phyloP scores from a whole-genome alignment of 2,797 vertebrate species.

The Nyctibius grandis region DNA sequence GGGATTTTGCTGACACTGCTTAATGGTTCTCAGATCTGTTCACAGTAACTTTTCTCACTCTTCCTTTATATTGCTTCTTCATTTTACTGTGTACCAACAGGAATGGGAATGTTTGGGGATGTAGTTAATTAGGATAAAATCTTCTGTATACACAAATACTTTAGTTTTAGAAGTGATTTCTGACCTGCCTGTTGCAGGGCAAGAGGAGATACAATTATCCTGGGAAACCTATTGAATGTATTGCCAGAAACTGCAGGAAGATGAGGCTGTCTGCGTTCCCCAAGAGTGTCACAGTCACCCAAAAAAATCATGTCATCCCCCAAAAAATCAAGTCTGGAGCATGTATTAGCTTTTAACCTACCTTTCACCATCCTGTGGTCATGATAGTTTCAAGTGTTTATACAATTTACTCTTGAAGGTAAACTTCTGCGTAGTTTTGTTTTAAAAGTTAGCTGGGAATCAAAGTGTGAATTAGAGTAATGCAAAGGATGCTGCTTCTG shows the following conservation, averaged over 20 bases:
- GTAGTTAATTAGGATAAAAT: neutral
- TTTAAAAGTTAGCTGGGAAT: neutral
- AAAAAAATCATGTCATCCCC: neutral
- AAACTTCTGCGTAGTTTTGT: neutral
- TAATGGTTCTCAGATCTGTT: neutral
- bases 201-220: neutral
- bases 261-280: neutral
- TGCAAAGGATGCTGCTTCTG: neutral
- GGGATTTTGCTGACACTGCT: neutral
- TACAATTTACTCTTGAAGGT: neutral
- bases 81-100: neutral
- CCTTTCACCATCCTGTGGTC: neutral
- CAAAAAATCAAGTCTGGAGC: neutral
- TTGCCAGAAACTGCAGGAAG: constrained; percentile 2
- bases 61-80: neutral
- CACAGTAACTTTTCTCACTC: neutral
- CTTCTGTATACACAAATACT: neutral
- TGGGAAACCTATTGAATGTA: neutral
- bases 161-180: neutral
- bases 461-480: neutral
- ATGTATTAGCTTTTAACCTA: neutral
- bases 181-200: neutral
- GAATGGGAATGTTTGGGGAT: neutral
- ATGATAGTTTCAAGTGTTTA: neutral
- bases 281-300: neutral